Conservation (phyloP, 1,140 invertebrate species). For the Helicoverpa armigera region DNA sequence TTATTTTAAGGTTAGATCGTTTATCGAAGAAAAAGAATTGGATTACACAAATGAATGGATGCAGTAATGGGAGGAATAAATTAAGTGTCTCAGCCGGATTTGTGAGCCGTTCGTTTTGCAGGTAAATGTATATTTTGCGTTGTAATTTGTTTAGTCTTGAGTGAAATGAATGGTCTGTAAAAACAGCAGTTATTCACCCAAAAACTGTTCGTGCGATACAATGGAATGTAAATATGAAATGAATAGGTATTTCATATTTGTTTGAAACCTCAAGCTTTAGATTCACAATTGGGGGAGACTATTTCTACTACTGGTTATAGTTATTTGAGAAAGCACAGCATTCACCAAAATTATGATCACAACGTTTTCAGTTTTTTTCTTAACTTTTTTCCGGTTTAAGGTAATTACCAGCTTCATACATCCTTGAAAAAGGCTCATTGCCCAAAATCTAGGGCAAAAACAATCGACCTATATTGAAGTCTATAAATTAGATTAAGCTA, state of each 20-base stretch:
- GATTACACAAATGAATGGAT: conserved; percentile 4
- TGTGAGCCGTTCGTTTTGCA: not conserved
- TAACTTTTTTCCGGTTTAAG: not conserved
- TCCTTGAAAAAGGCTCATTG: not conserved
- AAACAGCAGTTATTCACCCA: too few species aligned
- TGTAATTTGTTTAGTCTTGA: not conserved
- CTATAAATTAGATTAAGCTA: conserved; percentile 26
- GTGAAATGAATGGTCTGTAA: not conserved
- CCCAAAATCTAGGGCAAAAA: conserved; percentile 14
- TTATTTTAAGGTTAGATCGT: not conserved
- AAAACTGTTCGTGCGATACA: too few species aligned
- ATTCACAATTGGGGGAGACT: too few species aligned
- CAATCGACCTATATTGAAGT: conserved; percentile 19
- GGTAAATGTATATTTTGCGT: not conserved
- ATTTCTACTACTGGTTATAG: too few species aligned
- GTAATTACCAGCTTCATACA: not conserved
- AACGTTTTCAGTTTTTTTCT: not conserved
- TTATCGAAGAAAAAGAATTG: conserved; percentile 1
- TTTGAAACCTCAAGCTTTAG: too few species aligned
- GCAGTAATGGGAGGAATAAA: conserved; percentile 15
- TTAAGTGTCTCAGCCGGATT: not conserved
- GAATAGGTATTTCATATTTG: too few species aligned
- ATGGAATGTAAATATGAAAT: too few species aligned
- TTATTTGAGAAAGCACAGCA: too few species aligned
- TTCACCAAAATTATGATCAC: not conserved